A percentile compares a stretch with the other conserved stretches of the same genome.
phyloP scores from a whole-genome alignment of 2,113 vertebrate species.

The Silurus asotus region DNA sequence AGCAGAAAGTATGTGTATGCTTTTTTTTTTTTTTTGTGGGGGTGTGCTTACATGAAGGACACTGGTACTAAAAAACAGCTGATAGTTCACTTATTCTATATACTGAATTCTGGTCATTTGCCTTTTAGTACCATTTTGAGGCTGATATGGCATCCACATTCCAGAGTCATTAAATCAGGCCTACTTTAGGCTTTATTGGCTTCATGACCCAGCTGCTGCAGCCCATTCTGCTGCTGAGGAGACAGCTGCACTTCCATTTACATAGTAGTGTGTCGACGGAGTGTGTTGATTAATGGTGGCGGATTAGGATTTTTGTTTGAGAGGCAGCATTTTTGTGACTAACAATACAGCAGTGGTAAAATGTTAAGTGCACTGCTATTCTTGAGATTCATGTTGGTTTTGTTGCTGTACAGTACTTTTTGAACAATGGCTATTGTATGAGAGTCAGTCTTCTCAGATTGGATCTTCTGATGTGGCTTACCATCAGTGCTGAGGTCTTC shows the following conservation, averaged over 20 bases:
- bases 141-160: conserved; percentile 40
- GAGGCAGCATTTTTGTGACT: background rate
- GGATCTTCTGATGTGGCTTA: background rate
- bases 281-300: background rate
- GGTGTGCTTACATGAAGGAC: background rate
- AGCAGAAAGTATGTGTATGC: background rate
- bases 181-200: conserved; percentile 34
- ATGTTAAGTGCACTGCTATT: background rate
- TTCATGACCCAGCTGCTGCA: conserved; percentile 25
- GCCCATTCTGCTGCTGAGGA: background rate
- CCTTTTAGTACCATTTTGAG: conserved; percentile 53
- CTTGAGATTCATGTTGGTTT: background rate
- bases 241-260: conserved; percentile 17
- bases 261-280: background rate
- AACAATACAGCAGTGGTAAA: background rate
- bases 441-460: background rate
- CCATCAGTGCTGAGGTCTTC: background rate
- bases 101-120: conserved; percentile 64
- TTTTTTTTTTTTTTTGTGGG: background rate
- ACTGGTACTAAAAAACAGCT: conserved; percentile 46
- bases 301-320: background rate
- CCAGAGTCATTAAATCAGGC: conserved; percentile 29
- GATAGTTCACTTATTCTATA: conserved; percentile 62
- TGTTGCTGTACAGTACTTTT: background rate
- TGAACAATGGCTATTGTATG: background rate